Conservation (phyloP, 2,888 invertebrate species). For the Scaptomyza flava region DNA sequence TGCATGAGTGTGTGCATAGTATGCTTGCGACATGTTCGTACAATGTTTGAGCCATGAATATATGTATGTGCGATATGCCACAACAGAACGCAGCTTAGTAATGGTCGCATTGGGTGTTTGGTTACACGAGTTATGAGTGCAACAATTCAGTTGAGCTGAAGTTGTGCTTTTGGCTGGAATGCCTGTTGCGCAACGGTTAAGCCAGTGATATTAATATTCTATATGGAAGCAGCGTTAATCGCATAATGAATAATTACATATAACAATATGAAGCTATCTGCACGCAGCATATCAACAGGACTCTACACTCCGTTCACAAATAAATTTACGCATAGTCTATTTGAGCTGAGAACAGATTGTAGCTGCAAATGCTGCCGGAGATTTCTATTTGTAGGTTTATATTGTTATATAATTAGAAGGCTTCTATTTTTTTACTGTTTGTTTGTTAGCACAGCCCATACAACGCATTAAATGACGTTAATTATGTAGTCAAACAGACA, state of each 20-base stretch:
- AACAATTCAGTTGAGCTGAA: conserved; percentile 31
- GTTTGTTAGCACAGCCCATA: conserved; percentile 1
- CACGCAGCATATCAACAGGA: background rate
- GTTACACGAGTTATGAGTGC: conserved; percentile 47
- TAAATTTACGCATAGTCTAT: background rate
- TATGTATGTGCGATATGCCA: conserved; percentile 37
- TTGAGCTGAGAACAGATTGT: background rate
- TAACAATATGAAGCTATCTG: conserved; percentile 4
- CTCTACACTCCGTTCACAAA: background rate
- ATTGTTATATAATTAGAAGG: background rate
- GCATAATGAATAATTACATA: conserved; percentile 18
- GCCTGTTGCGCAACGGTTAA: conserved; percentile 20
- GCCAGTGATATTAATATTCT: conserved; percentile 20
- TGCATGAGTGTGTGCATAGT: conserved; percentile 6
- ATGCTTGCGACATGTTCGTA: background rate
- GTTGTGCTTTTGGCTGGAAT: background rate
- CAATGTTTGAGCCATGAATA: conserved; percentile 33
- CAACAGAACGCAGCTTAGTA: conserved; percentile 47
- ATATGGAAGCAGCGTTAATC: conserved; percentile 15
- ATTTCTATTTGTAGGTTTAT: background rate
- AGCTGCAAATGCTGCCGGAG: background rate
- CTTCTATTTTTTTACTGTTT: background rate
- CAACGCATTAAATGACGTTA: conserved; percentile 49
- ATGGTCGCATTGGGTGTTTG: conserved; percentile 29
- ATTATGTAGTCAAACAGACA: conserved; percentile 64